Base-by-base conservation (phyloP, 1,140 invertebrate genomes). In the Aphis gossypii region DNA sequence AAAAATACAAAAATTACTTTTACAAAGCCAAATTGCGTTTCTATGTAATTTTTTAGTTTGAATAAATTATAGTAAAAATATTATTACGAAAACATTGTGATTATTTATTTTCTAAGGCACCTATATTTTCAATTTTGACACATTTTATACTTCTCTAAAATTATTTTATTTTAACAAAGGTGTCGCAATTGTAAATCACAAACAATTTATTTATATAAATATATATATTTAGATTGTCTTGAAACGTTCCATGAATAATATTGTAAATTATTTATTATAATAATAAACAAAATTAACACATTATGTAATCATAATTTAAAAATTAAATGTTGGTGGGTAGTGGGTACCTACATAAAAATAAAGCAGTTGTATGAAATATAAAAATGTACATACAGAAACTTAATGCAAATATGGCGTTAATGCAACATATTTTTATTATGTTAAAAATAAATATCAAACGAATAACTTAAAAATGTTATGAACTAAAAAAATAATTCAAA, bases 151-250 rank as follows among this genome's bases (percentile, higher is more conserved):
- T 76, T 76, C 30, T 76, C 11, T 68, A 76, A 76, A n/a, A 14
- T 76, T 76, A 76, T 76, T 76, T 76, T n/a, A 76, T 76, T n/a
- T 76, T 76, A 76, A 76, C 60, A 76, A 76, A 76, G 30, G 60
- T 76, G 60, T 18, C 60, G 11, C 60, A 68, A n/a, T 76, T 76
- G n/a, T 76, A 76, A 76, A 76, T 76, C 30, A 76, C n/a, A 20
- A 68, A 76, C 14, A 76, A n/a, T 76, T 35, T 76, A 76, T 76
- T 76, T 68, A 6, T n/a, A 5, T 76, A 35, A 35, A 76, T 76
- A 14, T 68, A 68, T 76, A 76, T 76, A 76, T 18, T 18, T 2
- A 76, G 30, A 18, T 76, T 76, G 4, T n/a, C 60, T 68, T 68
- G 60, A 76, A n/a, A 76, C 14, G n/a, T n/a, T 76, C 0, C 14